A percentile compares a stretch with the other conserved stretches of the same genome.
Evolutionary conservation across 1,140 invertebrate species (phyloP).

Genomic region (Diuraphis noxia): DNA sequence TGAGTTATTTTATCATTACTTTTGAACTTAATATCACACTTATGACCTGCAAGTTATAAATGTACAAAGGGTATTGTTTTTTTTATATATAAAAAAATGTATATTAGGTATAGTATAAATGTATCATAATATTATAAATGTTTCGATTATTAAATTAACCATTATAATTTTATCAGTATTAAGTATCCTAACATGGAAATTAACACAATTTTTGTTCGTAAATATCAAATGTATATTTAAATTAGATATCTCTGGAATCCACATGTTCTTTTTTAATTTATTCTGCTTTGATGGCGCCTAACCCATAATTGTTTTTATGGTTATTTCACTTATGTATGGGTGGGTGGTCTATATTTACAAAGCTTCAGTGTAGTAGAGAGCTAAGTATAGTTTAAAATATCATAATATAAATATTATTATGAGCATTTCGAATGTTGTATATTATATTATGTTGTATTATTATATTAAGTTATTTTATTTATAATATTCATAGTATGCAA

Average conservation of each 20-base stretch:
- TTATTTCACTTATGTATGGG: background rate
- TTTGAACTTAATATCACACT: background rate
- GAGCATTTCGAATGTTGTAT: background rate
- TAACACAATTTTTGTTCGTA: background rate
- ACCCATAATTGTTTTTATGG: background rate
- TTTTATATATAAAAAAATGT: background rate
- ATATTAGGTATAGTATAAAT: background rate
- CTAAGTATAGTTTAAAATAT: background rate
- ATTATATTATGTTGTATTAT: background rate
- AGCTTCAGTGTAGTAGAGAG: background rate
- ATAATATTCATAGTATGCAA: background rate
- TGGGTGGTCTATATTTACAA: background rate
- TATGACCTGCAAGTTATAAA: background rate
- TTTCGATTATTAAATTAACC: background rate
- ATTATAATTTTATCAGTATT: background rate
- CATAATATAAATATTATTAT: background rate
- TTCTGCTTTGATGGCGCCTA: background rate
- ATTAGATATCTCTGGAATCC: background rate
- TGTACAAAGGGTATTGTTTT: background rate
- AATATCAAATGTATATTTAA: slow-evolving; percentile 11
- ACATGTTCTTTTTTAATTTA: slow-evolving; percentile 16
- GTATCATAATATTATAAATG: background rate
- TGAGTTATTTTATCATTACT: background rate
- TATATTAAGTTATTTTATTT: background rate
- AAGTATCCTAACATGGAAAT: background rate